phyloP scores from a whole-genome alignment of 2,888 invertebrate genomes.

The Augochlorella aurata region DNA sequence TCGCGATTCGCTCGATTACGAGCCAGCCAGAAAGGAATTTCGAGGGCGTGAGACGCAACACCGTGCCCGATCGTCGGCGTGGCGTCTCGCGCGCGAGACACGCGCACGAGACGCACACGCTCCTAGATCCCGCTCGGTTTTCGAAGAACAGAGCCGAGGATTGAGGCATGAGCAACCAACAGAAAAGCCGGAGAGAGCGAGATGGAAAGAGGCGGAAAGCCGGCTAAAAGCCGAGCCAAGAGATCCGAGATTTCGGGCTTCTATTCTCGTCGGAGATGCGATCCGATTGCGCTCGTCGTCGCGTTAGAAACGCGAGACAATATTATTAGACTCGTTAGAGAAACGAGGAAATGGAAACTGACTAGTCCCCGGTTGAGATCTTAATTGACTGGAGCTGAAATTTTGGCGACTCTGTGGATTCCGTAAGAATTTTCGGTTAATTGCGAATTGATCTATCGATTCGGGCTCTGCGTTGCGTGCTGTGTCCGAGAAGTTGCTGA shows the following conservation, averaged over 20 bases:
- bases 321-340: slow-evolving; percentile 75
- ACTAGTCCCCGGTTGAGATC: neutral
- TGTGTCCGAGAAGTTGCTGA: neutral
- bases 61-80: slow-evolving; percentile 25
- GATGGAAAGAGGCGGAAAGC: slow-evolving; percentile 38
- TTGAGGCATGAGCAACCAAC: neutral
- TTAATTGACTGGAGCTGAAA: neutral
- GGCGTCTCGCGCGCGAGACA: slow-evolving; percentile 31
- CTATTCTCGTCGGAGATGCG: slow-evolving; percentile 75
- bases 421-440: neutral
- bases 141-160: slow-evolving; percentile 10
- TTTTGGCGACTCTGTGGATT: neutral
- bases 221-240: slow-evolving; percentile 70
- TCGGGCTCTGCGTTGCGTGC: neutral
- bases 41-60: neutral
- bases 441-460: neutral
- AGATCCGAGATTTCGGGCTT: slow-evolving; percentile 74
- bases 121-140: slow-evolving; percentile 1
- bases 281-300: slow-evolving; percentile 75
- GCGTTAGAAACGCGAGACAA: slow-evolving; percentile 76
- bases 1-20: slow-evolving; percentile 7
- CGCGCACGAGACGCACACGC: neutral
- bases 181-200: neutral
- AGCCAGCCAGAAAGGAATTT: neutral
- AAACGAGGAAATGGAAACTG: slow-evolving; percentile 31